Evolutionary conservation across 2,888 invertebrate species (phyloP), one percentile per base, ranked within the genome.

Genomic region (Amphimallon solstitiale): DNA sequence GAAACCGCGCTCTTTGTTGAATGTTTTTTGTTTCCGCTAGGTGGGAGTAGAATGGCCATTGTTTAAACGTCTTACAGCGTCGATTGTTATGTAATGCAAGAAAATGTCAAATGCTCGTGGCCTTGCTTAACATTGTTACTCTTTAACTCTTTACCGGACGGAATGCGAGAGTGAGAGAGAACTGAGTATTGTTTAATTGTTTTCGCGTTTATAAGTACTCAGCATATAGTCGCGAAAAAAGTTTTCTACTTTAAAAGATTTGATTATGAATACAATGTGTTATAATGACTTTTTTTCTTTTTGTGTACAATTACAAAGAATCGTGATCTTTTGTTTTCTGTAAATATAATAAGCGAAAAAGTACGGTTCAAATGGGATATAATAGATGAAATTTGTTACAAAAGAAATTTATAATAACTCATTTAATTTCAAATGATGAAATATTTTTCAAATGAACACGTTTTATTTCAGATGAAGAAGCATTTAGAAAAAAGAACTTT

Each of bases 21-120:
- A 75, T 76, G 77, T 79, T 78, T 79, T 79, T 79, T 79, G 78
- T 78, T 79, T 79, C 77, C 78, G 76, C 75, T 77, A 78, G 77
- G 78, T 78, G 76, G 77, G 75, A 76, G 77, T 73, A 74, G 78
- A 79, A 78, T 76, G 77, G 77, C 76, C 74, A 80, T 80, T 80
- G 79, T 79, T 78, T 79, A 79, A 78, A 77, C 75, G 78, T 79
- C 79, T 79, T 78, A 78, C 75, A 75, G 73, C 75, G 76, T 78
- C 77, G 77, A 79, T 78, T 78, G 76, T 79, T 76, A 76, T 77
- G 77, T 79, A 76, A 78, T 76, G 75, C 75, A 75, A 76, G 77
- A 72, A 75, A 77, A 77, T 76, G 77, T 77, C 76, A 76, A 77
- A 75, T 73, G 73, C 73, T 75, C 71, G 71, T 71, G 71, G 74